A percentile compares a stretch with the other conserved stretches of the same genome.
Conservation (phyloP, 2,113 vertebrate genomes). For the Raja brachyura region DNA sequence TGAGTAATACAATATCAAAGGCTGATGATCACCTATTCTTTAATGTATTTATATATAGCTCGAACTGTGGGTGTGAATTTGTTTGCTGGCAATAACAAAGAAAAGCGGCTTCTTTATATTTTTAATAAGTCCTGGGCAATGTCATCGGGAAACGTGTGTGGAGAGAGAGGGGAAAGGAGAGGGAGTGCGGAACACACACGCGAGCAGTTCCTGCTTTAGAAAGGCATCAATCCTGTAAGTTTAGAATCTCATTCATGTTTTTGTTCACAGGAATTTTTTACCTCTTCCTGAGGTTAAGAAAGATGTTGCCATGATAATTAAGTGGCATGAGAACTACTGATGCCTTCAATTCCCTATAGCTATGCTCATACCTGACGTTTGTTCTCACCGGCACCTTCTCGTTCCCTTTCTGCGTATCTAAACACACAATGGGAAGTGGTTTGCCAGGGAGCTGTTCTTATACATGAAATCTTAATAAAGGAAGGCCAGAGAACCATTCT, state of each 20-base stretch:
- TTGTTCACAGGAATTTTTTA: too few relatives aligned
- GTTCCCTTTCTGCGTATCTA: not conserved
- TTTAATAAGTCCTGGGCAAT: not conserved
- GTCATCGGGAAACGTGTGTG: not conserved
- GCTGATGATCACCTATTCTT: not conserved
- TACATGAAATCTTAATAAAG: not conserved
- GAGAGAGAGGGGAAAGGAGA: not conserved
- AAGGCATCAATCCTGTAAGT: not conserved
- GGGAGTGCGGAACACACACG: not conserved
- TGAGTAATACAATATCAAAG: not conserved
- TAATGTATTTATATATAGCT: not conserved
- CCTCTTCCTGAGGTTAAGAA: not conserved
- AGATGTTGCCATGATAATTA: not conserved
- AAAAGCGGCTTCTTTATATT: not conserved
- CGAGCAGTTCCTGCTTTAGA: not conserved
- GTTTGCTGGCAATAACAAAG: not conserved
- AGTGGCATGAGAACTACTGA: not conserved
- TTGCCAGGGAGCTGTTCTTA: not conserved
- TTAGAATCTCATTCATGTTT: not conserved
- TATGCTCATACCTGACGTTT: not conserved
- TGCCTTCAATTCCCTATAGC: constrained; percentile 12
- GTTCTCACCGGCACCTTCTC: not conserved
- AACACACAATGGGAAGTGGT: not conserved
- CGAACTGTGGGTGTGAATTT: not conserved
- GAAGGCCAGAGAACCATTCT: not conserved